phyloP scores from a whole-genome alignment of 2,113 vertebrate genomes.

The Parus major region DNA sequence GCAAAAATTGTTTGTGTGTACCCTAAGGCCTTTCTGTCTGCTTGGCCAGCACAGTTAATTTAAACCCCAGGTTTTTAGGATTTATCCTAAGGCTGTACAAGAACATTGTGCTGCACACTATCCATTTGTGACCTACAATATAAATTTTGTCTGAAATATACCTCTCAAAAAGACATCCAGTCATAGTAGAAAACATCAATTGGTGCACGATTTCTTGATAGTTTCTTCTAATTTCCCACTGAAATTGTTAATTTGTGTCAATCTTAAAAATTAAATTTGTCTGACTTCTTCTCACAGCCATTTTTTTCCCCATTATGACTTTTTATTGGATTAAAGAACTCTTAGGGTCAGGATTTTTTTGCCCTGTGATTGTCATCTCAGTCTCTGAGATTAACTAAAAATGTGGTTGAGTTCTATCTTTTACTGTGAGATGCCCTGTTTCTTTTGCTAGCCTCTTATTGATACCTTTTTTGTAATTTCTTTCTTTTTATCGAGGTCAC shows the following conservation, averaged over 20 bases:
- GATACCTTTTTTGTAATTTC: not conserved
- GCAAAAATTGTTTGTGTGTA: not conserved
- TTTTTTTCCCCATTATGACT: not conserved
- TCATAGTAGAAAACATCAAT: not conserved
- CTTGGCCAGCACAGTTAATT: not conserved
- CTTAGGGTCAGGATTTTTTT: not conserved
- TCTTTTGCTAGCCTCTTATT: not conserved
- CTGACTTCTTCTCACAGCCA: not conserved
- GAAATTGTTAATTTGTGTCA: not conserved
- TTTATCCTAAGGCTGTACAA: not conserved
- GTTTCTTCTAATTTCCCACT: not conserved
- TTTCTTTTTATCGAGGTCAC: not conserved
- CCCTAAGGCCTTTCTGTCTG: not conserved
- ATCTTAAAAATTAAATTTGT: not conserved
- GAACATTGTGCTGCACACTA: not conserved
- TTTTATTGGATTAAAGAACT: not conserved
- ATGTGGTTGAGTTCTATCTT: not conserved
- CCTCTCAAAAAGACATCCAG: not conserved
- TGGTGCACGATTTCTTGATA: not conserved
- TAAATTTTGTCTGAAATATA: not conserved
- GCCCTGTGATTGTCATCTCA: not conserved
- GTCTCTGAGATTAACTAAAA: not conserved
- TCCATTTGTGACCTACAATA: not conserved
- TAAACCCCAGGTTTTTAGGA: not conserved
- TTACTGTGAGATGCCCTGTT: not conserved